Evolutionary conservation across 92 coral and sea anemone species (phyloP).

Genomic region (Porites rus): DNA sequence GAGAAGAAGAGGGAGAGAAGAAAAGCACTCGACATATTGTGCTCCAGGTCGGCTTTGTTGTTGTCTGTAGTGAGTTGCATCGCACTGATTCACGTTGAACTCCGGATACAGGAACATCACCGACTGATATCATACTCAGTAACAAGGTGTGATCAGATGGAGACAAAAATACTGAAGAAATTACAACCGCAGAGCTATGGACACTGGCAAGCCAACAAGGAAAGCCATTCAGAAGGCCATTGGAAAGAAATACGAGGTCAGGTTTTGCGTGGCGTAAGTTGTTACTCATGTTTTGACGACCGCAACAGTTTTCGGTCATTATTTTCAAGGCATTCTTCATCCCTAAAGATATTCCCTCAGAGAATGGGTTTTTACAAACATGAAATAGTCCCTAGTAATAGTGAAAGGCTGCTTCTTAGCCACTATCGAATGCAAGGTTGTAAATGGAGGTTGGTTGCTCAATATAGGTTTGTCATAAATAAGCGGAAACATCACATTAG

Average conservation of each 20-base stretch:
- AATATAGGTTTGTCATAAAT: no score
- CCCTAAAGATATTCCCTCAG: neutral
- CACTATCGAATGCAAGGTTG: no score
- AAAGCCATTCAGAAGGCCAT: neutral
- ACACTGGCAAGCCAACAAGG: neutral
- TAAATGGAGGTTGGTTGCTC: no score
- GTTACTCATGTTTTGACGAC: neutral
- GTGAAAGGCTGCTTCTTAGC: no score
- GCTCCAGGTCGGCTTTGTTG: slow-evolving; percentile 24
- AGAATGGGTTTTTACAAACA: neutral
- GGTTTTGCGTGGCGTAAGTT: neutral
- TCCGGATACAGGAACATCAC: slow-evolving; percentile 27
- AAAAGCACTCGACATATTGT: neutral
- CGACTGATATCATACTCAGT: slow-evolving; percentile 21
- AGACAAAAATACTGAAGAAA: slow-evolving; percentile 13
- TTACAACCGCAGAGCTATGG: neutral
- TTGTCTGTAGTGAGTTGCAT: slow-evolving; percentile 30
- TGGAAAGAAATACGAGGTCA: neutral
- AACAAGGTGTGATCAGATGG: neutral
- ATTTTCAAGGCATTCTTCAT: neutral
- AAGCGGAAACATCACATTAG: no score
- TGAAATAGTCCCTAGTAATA: neutral
- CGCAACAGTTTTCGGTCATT: neutral
- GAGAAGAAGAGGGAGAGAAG: neutral
- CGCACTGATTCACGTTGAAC: slow-evolving; percentile 35